A percentile compares a stretch with the other conserved stretches of the same genome.
Evolutionary conservation across 2,113 vertebrate genomes (phyloP).

Genomic region (Chroicocephalus ridibundus): DNA sequence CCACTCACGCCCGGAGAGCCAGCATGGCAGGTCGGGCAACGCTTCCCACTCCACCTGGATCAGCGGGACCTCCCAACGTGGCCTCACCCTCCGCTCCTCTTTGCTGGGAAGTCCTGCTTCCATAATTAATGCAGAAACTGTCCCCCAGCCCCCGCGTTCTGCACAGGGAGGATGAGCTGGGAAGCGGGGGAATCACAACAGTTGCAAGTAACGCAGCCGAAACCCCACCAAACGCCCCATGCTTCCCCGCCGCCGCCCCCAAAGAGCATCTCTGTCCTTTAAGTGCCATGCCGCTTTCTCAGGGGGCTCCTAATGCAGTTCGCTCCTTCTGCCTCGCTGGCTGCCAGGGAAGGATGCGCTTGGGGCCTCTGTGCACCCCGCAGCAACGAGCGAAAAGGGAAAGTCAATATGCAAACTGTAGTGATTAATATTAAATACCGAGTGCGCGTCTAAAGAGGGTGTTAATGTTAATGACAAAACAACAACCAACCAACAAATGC

Average conservation of each 20-base stretch:
- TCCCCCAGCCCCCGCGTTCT: background rate
- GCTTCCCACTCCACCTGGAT: background rate
- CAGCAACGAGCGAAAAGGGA: background rate
- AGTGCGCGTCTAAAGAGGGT: background rate
- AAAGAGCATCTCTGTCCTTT: background rate
- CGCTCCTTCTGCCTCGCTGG: constrained; percentile 23
- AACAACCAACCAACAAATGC: background rate
- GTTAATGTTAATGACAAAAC: background rate
- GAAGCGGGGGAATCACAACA: rapidly evolving
- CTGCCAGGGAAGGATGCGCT: background rate
- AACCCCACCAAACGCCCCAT: background rate
- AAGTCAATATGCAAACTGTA: background rate
- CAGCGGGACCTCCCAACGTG: background rate
- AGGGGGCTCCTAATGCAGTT: constrained; percentile 50
- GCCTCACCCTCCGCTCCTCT: rapidly evolving
- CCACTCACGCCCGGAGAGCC: rapidly evolving
- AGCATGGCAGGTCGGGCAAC: rapidly evolving
- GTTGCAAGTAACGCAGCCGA: background rate
- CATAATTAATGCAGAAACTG: background rate
- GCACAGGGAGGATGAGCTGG: rapidly evolving
- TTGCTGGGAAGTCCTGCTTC: background rate
- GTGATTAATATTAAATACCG: constrained; percentile 13
- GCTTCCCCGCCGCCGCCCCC: rapidly evolving
- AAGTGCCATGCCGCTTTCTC: constrained; percentile 5
- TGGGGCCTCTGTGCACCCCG: background rate